Percentiles rank a stretch among this genome's conserved stretches.
Conservation (phyloP, 2,888 invertebrate species). For the Seira musarum region DNA sequence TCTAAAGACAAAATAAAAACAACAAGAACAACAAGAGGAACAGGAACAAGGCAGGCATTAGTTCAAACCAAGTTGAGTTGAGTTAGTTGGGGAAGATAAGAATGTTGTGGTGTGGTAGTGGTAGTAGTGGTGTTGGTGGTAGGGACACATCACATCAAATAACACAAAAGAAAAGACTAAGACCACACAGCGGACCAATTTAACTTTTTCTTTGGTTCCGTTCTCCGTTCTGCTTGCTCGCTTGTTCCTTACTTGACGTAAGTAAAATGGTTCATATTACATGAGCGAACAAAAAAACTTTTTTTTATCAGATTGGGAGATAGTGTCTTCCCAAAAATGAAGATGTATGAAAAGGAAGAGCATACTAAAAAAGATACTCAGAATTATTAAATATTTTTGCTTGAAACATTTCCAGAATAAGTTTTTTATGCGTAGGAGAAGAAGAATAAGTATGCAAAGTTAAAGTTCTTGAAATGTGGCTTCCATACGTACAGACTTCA, state of each 20-base stretch:
- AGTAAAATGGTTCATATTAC: slow-evolving; percentile 40
- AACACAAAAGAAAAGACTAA: neutral
- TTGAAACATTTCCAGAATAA: too few species aligned
- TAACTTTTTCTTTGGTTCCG: slow-evolving; percentile 33
- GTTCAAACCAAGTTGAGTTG: neutral
- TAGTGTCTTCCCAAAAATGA: slow-evolving; percentile 44
- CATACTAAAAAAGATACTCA: too few species aligned
- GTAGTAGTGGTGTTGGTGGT: slow-evolving; percentile 17
- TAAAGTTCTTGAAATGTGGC: too few species aligned
- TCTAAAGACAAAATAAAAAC: slow-evolving; percentile 15
- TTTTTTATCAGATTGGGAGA: slow-evolving; percentile 42
- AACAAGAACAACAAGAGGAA: slow-evolving; percentile 19
- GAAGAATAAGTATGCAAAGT: too few species aligned
- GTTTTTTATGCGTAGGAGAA: too few species aligned
- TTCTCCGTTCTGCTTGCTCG: too few species aligned
- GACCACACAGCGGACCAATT: slow-evolving; percentile 55
- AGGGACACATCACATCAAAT: slow-evolving; percentile 15
- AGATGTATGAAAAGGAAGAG: slow-evolving; percentile 45
- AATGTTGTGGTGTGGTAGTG: slow-evolving; percentile 9
- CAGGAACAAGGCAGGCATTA: neutral
- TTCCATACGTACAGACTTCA: too few species aligned
- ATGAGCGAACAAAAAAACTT: neutral
- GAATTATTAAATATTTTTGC: too few species aligned
- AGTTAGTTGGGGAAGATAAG: too few species aligned
- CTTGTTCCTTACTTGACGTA: neutral